A percentile compares a stretch with the other conserved stretches of the same genome.
These are phyloP conservation scores for Calosoma granatense DNA, from an alignment of 1,140 invertebrate genomes.

Conservation along the genomic window DNA sequence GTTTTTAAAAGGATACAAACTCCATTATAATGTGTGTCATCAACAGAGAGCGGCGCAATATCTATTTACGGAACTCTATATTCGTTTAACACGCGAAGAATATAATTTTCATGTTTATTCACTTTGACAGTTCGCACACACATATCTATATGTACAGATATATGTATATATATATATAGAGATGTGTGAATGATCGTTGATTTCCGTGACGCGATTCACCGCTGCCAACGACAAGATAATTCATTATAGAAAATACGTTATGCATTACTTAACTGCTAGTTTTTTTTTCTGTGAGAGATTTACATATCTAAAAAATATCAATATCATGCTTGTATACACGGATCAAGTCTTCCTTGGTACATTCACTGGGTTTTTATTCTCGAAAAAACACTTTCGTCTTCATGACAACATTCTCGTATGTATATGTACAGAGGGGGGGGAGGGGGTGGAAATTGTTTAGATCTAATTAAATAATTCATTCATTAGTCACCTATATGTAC, in stretches of 20 bases:
- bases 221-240: neutral
- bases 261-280: constrained; percentile 1
- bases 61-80: neutral
- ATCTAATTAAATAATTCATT: neutral
- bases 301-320: neutral
- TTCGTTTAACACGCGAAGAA: neutral
- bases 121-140: neutral
- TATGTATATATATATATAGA: neutral
- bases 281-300: constrained; percentile 1
- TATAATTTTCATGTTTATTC: neutral
- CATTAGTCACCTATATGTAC: neutral
- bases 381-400: neutral
- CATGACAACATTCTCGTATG: neutral
- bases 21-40: neutral
- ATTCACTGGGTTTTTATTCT: neutral
- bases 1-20: neutral
- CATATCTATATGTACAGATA: neutral
- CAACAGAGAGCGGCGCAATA: neutral
- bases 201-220: neutral
- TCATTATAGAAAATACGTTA: neutral
- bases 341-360: constrained; percentile 2
- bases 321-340: neutral
- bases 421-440: neutral
- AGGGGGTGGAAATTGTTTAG: too few species aligned
- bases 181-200: neutral